These are phyloP conservation scores for Mycteria americana DNA, from an alignment of 2,797 vertebrate species.

Conservation along the genomic window DNA sequence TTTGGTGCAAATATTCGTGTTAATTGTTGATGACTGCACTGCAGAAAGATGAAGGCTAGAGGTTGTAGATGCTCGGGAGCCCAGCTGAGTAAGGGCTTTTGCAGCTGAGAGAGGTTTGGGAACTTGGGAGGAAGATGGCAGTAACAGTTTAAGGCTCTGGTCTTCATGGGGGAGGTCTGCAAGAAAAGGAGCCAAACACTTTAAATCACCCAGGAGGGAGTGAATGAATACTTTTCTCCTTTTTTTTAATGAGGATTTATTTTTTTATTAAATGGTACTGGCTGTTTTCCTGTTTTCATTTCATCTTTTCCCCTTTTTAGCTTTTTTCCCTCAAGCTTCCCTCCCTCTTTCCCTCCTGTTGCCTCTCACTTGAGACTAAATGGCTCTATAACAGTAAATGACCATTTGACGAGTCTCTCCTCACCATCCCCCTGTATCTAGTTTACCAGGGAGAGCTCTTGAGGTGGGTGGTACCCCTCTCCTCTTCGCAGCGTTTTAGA, in stretches of 20 bases:
- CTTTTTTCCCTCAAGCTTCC: background rate
- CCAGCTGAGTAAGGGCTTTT: background rate
- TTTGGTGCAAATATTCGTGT: background rate
- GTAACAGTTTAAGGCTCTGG: background rate
- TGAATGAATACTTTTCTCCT: background rate
- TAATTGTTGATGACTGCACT: background rate
- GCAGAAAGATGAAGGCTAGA: background rate
- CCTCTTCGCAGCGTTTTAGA: background rate
- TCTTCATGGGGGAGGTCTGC: background rate
- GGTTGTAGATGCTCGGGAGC: background rate
- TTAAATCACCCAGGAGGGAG: background rate
- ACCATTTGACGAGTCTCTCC: constrained; percentile 5
- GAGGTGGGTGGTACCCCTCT: background rate
- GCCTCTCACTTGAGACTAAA: background rate
- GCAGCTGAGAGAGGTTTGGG: background rate
- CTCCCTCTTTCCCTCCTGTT: background rate
- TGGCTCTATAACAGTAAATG: background rate
- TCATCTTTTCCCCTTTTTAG: background rate
- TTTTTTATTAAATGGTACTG: background rate
- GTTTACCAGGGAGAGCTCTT: background rate
- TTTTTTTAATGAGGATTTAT: background rate
- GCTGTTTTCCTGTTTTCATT: background rate
- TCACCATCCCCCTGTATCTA: background rate
- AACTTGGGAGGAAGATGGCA: background rate
- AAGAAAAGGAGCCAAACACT: background rate